Conservation (phyloP, 2,888 invertebrate species). For the Tromatobia lineatoria region DNA sequence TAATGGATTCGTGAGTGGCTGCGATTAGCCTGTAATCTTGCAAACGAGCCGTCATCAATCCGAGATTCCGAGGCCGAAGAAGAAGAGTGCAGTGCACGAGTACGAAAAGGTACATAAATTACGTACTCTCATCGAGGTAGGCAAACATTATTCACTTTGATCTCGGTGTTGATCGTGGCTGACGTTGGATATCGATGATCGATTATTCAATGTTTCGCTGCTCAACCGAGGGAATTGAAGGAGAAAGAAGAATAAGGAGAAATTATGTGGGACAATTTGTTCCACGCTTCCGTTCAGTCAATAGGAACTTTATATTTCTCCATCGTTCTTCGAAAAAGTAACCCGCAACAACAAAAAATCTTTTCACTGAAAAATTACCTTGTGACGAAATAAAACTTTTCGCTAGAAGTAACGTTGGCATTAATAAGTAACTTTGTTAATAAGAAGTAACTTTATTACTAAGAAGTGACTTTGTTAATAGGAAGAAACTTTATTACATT, state of each 20-base stretch:
- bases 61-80: conserved; percentile 3
- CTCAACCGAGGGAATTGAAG: conserved; percentile 28
- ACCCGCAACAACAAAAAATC: too few relatives aligned
- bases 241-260: conserved; percentile 59
- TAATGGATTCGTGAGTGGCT: conserved; percentile 51
- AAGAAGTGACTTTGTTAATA: too few relatives aligned
- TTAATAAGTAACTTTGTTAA: too few relatives aligned
- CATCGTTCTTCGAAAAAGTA: background rate
- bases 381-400: too few relatives aligned
- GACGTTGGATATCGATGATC: conserved; percentile 50
- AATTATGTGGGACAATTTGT: conserved; percentile 71
- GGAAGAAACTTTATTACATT: too few relatives aligned
- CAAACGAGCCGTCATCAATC: conserved; percentile 46
- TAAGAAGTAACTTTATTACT: too few relatives aligned
- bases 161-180: conserved; percentile 7
- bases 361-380: too few relatives aligned
- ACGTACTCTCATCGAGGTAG: conserved; percentile 27
- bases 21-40: conserved; percentile 41
- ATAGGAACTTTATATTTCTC: conserved; percentile 35
- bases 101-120: conserved; percentile 21
- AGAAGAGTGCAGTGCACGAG: background rate
- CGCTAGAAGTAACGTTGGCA: too few relatives aligned
- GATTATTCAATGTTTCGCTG: conserved; percentile 68
- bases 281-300: conserved; percentile 57
- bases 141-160: conserved; percentile 48